Conservation (phyloP, 2,888 invertebrate genomes). For the Conistra vaccinii region DNA sequence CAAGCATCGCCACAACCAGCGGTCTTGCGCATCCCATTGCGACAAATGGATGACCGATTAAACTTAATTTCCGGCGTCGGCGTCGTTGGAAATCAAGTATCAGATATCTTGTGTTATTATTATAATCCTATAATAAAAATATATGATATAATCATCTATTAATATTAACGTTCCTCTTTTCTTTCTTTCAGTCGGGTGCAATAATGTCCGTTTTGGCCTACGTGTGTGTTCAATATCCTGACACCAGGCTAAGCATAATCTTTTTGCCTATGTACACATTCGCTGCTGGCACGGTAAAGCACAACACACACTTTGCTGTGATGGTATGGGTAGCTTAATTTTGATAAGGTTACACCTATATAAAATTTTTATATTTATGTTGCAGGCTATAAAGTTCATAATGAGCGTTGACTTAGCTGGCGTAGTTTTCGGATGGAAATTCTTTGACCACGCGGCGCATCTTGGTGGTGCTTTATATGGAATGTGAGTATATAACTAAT, state of each 20-base stretch:
- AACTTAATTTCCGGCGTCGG: not conserved
- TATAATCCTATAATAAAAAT: too few species aligned
- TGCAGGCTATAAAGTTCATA: slow-evolving; percentile 96
- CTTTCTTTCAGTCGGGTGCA: slow-evolving; percentile 96
- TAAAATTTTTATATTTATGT: slow-evolving; percentile 35
- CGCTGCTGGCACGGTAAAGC: slow-evolving; percentile 95
- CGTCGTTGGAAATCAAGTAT: not conserved
- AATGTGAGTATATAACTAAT: slow-evolving; percentile 91
- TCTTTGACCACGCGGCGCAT: slow-evolving; percentile 99
- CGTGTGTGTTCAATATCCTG: slow-evolving; percentile 96
- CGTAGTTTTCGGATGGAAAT: slow-evolving; percentile 95
- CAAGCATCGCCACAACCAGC: not conserved
- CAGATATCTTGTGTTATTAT: not conserved
- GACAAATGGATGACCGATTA: not conserved
- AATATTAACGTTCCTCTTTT: slow-evolving; percentile 1
- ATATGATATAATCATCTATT: not conserved
- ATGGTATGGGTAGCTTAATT: not conserved
- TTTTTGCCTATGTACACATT: slow-evolving; percentile 97
- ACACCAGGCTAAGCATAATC: slow-evolving; percentile 96
- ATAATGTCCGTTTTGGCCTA: slow-evolving; percentile 97
- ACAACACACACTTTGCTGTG: not conserved
- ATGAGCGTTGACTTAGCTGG: slow-evolving; percentile 96
- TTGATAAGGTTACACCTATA: not conserved
- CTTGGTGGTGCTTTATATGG: slow-evolving; percentile 98
- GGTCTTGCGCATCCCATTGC: not conserved